phyloP scores from a whole-genome alignment of 2,888 invertebrate species.

The Encarsia formosa region DNA sequence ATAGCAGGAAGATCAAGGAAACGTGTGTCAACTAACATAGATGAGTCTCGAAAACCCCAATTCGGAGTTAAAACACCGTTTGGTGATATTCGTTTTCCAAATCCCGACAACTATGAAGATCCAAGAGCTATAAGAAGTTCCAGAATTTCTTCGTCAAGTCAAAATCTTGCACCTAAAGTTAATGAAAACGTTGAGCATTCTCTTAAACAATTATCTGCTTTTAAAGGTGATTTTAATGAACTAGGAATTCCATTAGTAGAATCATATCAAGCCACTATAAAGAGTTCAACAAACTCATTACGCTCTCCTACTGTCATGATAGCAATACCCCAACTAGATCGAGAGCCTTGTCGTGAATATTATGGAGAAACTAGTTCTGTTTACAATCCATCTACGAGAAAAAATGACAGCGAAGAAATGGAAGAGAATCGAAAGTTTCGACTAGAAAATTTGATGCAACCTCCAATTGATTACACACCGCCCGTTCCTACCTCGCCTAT shows the following conservation, averaged over 20 bases:
- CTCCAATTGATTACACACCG: constrained; percentile 6
- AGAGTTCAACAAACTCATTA: constrained; percentile 15
- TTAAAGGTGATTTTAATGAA: constrained; percentile 46
- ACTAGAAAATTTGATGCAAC: constrained; percentile 20
- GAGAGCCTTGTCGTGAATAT: constrained; percentile 9
- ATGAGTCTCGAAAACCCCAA: constrained; percentile 12
- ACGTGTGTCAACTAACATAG: constrained; percentile 35
- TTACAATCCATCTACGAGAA: background rate
- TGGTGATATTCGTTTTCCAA: constrained; percentile 34
- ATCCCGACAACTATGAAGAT: constrained; percentile 42
- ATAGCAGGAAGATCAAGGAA: constrained; percentile 35
- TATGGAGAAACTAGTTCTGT: constrained; percentile 2
- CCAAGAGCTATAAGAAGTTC: constrained; percentile 25
- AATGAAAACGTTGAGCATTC: constrained; percentile 36
- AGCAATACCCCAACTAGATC: constrained; percentile 15
- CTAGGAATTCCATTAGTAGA: constrained; percentile 44
- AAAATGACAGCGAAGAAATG: constrained; percentile 6
- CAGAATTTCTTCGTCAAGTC: constrained; percentile 22
- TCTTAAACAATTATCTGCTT: constrained; percentile 10
- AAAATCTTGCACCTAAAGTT: constrained; percentile 26
- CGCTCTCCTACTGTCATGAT: constrained; percentile 20
- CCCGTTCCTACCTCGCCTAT: background rate
- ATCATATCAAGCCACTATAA: constrained; percentile 15
- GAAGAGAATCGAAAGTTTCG: constrained; percentile 25
- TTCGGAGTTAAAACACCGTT: constrained; percentile 4